A percentile compares a stretch with the other conserved stretches of the same genome.
These are phyloP conservation scores for Drosophila pseudotalamancana DNA, from an alignment of 2,888 invertebrate species.

Conservation along the genomic window DNA sequence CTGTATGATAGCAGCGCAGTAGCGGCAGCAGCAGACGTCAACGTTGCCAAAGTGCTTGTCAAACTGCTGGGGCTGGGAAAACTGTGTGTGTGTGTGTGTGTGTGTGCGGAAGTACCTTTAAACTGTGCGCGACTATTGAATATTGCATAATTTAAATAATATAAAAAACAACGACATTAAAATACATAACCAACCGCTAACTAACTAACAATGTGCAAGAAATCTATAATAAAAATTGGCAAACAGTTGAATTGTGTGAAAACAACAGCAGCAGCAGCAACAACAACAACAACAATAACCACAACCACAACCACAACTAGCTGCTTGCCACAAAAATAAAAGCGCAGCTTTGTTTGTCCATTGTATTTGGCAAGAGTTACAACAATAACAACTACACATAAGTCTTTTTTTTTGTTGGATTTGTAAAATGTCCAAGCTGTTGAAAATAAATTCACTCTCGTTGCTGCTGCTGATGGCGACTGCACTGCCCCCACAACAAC, in stretches of 20 bases:
- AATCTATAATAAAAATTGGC: constrained; percentile 59
- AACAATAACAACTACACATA: constrained; percentile 20
- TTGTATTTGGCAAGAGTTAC: constrained; percentile 27
- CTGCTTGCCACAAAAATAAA: constrained; percentile 35
- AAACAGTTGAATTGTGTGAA: constrained; percentile 60
- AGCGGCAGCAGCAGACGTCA: constrained; percentile 17
- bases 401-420: constrained; percentile 3
- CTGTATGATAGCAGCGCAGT: constrained; percentile 22
- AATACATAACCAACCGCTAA: constrained; percentile 25
- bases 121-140: constrained; percentile 24
- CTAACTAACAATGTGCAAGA: constrained; percentile 61
- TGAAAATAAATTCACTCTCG: constrained; percentile 71
- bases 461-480: constrained; percentile 59
- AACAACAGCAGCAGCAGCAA: constrained; percentile 35
- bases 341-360: constrained; percentile 53
- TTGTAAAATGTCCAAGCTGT: constrained; percentile 60
- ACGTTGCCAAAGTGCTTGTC: constrained; percentile 7
- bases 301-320: constrained; percentile 29
- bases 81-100: constrained; percentile 37
- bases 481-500: constrained; percentile 45
- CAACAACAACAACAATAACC: constrained; percentile 26
- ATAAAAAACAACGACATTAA: constrained; percentile 4
- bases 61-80: constrained; percentile 39
- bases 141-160: constrained; percentile 51
- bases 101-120: constrained; percentile 44